Base-by-base conservation (phyloP, 2,888 invertebrate genomes). In the Lithophane leautieri region DNA sequence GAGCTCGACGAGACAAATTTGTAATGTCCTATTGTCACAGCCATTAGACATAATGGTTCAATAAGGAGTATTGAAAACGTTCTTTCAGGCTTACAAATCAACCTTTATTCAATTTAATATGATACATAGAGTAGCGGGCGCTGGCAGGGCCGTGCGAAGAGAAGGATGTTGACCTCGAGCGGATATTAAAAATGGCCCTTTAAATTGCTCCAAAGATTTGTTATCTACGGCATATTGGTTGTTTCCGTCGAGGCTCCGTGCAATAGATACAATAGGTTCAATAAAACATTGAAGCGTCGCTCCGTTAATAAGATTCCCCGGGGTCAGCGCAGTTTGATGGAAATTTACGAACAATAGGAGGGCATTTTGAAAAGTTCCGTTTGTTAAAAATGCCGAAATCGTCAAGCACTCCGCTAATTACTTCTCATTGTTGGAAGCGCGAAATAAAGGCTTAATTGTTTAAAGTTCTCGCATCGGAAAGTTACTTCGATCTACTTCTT, bases 21-120 rank as follows among this genome's bases (percentile, higher is more conserved):
- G 95, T 95, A 94, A 95, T 94, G 93, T 92, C 92, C 95, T 94
- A 95, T 96, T 95, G 95, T 96, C 93, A 93, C 91, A 92, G 92
- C 94, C 91, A 95, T 95, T 95, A 95, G 90, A 93, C 90, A 89
- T 95, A 95, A 96, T 95, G 93, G 94, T 91, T 92, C 93, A 95
- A 95, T 94, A 92, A 94, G 93, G 92, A 94, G 94, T 95, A 95
- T 95, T 95, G 95, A 94, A 94, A 95, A 93, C 92, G 94, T 90
- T 93, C 92, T 93, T 94, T 93, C 92, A 93, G 93, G 91, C 93
- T 92, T 91, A 93, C 93, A 93, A 93, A 94, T 94, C 93, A 93
- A 92, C 93, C 92, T 93, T 95, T 89, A 88, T 88, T 92, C 93
- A 94, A 95, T 95, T 94, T 92, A 92, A 90, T 90, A 90, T 90